These are phyloP conservation scores for Sarcoramphus papa DNA, from an alignment of 2,797 vertebrate species.

Conservation along the genomic window DNA sequence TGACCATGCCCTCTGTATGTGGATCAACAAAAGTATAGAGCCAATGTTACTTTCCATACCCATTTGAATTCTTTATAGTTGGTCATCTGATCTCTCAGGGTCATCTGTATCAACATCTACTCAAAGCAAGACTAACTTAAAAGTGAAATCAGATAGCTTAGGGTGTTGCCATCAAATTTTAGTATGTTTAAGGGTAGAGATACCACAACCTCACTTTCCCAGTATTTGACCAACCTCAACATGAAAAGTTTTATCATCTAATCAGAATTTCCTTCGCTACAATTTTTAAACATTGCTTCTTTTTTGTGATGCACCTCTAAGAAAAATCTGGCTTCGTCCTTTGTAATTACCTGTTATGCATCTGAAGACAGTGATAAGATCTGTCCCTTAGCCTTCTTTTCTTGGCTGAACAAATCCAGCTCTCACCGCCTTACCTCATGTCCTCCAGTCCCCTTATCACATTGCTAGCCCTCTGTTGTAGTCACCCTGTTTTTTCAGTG, in stretches of 20 bases:
- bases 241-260: neutral
- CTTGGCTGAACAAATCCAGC: neutral
- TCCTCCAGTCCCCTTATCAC: neutral
- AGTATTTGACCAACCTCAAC: neutral
- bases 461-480: neutral
- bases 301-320: neutral
- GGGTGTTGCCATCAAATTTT: neutral
- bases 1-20: neutral
- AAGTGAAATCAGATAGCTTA: neutral
- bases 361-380: neutral
- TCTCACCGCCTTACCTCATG: neutral
- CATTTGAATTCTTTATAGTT: neutral
- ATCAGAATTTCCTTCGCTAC: neutral
- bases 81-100: neutral
- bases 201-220: neutral
- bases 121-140: neutral
- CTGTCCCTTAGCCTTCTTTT: neutral
- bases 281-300: neutral
- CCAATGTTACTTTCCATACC: neutral
- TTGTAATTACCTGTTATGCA: neutral
- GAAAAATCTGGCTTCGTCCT: neutral
- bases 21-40: neutral
- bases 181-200: neutral
- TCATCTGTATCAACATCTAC: neutral
- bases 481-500: neutral